Conservation (phyloP, 2,888 invertebrate genomes). For the Cryptosula pallasiana region DNA sequence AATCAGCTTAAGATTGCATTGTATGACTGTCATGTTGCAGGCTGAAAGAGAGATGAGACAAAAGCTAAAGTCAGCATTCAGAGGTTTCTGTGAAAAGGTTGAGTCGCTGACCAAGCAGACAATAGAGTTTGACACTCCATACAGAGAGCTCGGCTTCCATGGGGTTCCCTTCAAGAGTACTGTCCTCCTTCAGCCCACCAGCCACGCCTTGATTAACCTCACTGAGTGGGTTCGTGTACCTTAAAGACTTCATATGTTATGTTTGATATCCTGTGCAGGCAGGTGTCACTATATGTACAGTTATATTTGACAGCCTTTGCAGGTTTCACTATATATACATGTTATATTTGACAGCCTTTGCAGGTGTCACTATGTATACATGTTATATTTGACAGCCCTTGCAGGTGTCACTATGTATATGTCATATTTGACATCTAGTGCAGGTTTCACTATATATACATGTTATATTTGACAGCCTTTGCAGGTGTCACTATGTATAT, state of each 20-base stretch:
- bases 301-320: constrained; percentile 68
- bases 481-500: too few relatives aligned
- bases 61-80: constrained; percentile 94
- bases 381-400: constrained; percentile 66
- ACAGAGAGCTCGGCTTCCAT: constrained; percentile 94
- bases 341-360: constrained; percentile 65
- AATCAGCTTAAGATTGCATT: too few relatives aligned
- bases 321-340: too few relatives aligned
- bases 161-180: constrained; percentile 96
- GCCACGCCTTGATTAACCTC: constrained; percentile 92
- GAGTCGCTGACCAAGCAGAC: constrained; percentile 92
- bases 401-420: too few relatives aligned
- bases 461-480: too few relatives aligned
- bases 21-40: constrained; percentile 35
- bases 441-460: too few relatives aligned
- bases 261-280: too few relatives aligned
- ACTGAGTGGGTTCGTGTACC: constrained; percentile 76
- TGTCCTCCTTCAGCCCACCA: constrained; percentile 92
- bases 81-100: constrained; percentile 94
- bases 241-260: too few relatives aligned
- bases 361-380: too few relatives aligned
- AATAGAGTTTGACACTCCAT: constrained; percentile 97
- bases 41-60: constrained; percentile 93
- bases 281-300: too few relatives aligned
- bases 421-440: too few relatives aligned